Base-by-base conservation (phyloP, 2,113 vertebrate genomes). In the Coryphaenoides rupestris region DNA sequence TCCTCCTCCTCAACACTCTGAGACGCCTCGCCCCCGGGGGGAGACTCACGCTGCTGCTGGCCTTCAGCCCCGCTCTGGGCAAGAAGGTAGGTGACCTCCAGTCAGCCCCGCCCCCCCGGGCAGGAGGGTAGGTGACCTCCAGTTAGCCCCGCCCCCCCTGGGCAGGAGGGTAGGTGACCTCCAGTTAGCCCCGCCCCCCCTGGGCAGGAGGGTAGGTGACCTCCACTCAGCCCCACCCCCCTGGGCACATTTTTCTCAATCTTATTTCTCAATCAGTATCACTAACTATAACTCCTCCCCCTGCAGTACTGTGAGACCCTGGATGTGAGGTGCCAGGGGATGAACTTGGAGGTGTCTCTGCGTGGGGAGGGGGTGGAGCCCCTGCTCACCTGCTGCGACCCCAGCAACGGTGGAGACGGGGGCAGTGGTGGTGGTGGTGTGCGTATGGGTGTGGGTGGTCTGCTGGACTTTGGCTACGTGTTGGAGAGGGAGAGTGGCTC, bases 391-490 rank as follows among this genome's bases (percentile, higher is more conserved):
- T 95, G 88, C 70, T 95, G 88, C 70, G 93, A 93, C 7, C 85
- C 91, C 21, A 76, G 89, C 21, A 89, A 86, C 47, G 62, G 1
- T 0, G 33, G 6, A 10, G 33, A 2, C 7, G 33, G 33, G 0
- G 33, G 9, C 3, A 6, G 24, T 12, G 33, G 33, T 2, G 0
- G 5, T 10, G 9, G 33, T 10, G 33, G 33, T n/a, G n/a, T n/a
- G n/a, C n/a, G n/a, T n/a, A n/a, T n/a, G n/a, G n/a, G n/a, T n/a
- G n/a, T n/a, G n/a, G n/a, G n/a, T 12, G 33, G 72, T 0, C 21
- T 87, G 9, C 82, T 96, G 1, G 21, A 95, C 77, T 84, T 98
- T 81, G 94, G 94, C n/a, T 93, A 90, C 0, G 86, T 93, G 47
- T 0, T 97, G 10, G 85, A 90, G 52, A 72, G 87, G 24, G 92